A percentile compares a stretch with the other conserved stretches of the same genome.
Evolutionary conservation across 2,113 vertebrate genomes (phyloP).

Genomic region (Cyprinus carpio): DNA sequence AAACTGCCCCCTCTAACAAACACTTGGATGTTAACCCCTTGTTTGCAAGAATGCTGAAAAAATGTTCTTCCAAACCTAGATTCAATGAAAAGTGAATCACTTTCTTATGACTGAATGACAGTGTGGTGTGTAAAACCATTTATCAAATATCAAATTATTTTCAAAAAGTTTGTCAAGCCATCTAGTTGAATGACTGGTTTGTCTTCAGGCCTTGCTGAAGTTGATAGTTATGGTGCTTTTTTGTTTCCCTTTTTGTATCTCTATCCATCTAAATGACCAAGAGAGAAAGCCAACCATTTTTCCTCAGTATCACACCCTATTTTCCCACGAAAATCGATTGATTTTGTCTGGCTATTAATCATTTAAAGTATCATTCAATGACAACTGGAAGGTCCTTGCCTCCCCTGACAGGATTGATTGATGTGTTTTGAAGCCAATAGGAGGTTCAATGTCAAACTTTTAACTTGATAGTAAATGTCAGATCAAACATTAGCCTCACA

Average conservation of each 20-base stretch:
- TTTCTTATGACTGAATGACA: background rate
- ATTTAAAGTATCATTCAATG: conserved; percentile 67
- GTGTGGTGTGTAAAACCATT: background rate
- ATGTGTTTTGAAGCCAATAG: conserved; percentile 72
- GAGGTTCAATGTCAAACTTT: conserved; percentile 62
- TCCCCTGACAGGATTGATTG: conserved; percentile 73
- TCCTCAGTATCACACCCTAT: conserved; percentile 65
- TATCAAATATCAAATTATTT: background rate
- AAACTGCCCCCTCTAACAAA: no score
- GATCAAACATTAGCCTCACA: conserved; percentile 57
- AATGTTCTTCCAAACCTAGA: background rate
- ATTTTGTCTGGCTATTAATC: conserved; percentile 69
- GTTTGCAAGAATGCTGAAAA: background rate
- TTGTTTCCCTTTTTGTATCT: conserved; percentile 47
- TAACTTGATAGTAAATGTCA: conserved; percentile 54
- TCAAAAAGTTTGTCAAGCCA: background rate
- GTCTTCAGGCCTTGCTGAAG: conserved; percentile 16
- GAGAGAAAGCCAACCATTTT: conserved; percentile 68
- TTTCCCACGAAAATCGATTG: conserved; percentile 67
- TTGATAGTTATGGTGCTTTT: conserved; percentile 1
- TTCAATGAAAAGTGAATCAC: background rate
- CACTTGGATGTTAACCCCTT: background rate
- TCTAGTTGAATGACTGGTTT: conserved; percentile 24
- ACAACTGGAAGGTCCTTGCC: conserved; percentile 71
- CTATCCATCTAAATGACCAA: conserved; percentile 66